Evolutionary conservation across 2,113 vertebrate species (phyloP).

Genomic region (Falco punctatus): DNA sequence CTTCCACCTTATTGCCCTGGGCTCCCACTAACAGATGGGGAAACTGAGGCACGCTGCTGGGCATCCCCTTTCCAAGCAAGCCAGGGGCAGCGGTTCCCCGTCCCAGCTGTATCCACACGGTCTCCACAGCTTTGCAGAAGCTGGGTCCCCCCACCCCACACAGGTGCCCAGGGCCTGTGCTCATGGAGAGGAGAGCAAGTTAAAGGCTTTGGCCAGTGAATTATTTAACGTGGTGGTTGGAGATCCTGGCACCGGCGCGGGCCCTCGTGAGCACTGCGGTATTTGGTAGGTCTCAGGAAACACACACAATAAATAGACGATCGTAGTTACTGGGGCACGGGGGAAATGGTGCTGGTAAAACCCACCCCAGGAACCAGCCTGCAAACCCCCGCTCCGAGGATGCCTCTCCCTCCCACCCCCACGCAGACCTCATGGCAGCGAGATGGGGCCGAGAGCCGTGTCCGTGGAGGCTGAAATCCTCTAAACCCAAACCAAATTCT

Average conservation of each 20-base stretch:
- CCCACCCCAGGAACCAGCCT: not conserved
- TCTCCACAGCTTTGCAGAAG: not conserved
- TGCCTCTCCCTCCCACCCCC: rapidly evolving
- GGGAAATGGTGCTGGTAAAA: not conserved
- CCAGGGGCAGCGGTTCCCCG: rapidly evolving
- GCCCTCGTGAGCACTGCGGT: not conserved
- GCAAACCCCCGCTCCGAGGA: rapidly evolving
- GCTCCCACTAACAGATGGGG: not conserved
- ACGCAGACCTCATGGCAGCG: rapidly evolving
- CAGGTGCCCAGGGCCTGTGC: not conserved
- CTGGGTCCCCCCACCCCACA: rapidly evolving
- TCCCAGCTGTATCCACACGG: not conserved
- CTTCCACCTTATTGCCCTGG: not conserved
- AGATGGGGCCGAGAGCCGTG: rapidly evolving
- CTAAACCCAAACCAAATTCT: not conserved
- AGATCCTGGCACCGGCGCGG: not conserved
- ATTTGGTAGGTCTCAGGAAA: not conserved
- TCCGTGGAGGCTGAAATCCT: not conserved
- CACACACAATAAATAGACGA: not conserved
- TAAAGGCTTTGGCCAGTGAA: not conserved
- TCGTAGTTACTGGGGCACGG: not conserved
- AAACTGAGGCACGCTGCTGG: not conserved
- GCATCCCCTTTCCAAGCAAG: not conserved
- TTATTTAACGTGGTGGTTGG: constrained; percentile 44
- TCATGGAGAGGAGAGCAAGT: not conserved